Base-by-base conservation (phyloP, 2,113 vertebrate species). In the Apeltes quadracus region DNA sequence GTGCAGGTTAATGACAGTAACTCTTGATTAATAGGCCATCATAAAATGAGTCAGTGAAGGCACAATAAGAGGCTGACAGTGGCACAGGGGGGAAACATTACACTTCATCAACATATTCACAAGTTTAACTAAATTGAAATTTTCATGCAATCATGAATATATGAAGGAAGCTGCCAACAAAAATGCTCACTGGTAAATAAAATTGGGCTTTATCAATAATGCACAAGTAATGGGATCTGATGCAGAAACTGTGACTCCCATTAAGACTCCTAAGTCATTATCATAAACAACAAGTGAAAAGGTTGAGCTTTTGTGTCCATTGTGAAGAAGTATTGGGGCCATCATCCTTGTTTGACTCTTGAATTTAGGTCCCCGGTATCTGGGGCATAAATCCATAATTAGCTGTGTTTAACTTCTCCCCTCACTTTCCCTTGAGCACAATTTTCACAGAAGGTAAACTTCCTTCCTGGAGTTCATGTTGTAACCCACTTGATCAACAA, bases 321-420 rank as follows among this genome's bases (percentile, higher is more conserved):
- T 69, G 66, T 72, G 53, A 66, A 34, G 43, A 69, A 46, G 57
- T 63, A 79, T 83, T 2, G 64, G 81, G 78, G 78, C 69, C 79
- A 83, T 57, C 65, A 51, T 81, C 84, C 48, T 57, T 65, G 73
- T 63, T 78, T 84, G 87, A 87, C 88, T 88, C 82, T 63, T 75
- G 78, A 86, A 92, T 90, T 70, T 72, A 87, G 86, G 90, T 91
- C 88, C 88, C 51, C 22, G 16, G 63, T 84, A 91, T 91, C 89
- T 91, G 88, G 91, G 90, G 84, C 87, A 79, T 68, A 38, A 12
- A 48, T 74, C 85, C 81, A 80, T 74, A 87, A 89, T 89, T 89
- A 91, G 88, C 61, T 84, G 81, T 79, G 81, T 79, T 74, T 83
- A 80, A 72, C 76, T 87, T 87, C 67, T 86, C 78, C 51, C 62